phyloP scores from a whole-genome alignment of 2,888 invertebrate genomes.

The Drosophila prostipennis region DNA sequence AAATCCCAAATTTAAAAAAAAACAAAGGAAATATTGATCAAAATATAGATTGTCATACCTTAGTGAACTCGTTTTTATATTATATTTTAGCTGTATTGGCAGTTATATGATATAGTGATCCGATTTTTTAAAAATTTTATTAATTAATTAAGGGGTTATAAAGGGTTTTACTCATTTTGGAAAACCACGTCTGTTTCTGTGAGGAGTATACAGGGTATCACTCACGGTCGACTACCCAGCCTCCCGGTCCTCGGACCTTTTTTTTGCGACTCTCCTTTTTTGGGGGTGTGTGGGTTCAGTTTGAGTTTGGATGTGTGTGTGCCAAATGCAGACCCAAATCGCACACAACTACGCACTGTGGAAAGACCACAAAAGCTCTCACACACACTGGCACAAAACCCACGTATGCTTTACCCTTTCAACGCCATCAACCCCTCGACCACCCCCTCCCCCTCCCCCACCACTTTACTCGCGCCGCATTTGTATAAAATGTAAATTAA shows the following conservation, averaged over 20 bases:
- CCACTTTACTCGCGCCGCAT: conserved; percentile 50
- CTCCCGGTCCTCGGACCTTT: background rate
- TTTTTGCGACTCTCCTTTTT: background rate
- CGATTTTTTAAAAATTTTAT: no score
- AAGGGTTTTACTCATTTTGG: no score
- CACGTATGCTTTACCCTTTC: conserved; percentile 13
- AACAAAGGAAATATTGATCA: no score
- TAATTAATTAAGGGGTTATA: no score
- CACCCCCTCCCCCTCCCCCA: background rate
- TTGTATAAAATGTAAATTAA: conserved; percentile 73
- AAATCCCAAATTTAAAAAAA: no score
- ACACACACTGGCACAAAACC: background rate
- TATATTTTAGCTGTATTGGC: no score
- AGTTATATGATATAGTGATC: no score
- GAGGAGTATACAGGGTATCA: background rate
- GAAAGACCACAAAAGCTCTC: conserved; percentile 32
- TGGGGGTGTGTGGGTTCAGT: background rate
- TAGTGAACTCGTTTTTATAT: no score
- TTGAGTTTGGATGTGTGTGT: background rate
- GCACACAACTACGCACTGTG: conserved; percentile 8
- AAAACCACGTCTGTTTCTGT: no score
- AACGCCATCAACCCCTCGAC: background rate
- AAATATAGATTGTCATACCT: no score
- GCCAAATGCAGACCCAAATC: conserved; percentile 8
- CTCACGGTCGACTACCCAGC: background rate